Evolutionary conservation across 1,140 invertebrate species (phyloP), one percentile per base, ranked within the genome.

Genomic region (Hycleus cichorii): DNA sequence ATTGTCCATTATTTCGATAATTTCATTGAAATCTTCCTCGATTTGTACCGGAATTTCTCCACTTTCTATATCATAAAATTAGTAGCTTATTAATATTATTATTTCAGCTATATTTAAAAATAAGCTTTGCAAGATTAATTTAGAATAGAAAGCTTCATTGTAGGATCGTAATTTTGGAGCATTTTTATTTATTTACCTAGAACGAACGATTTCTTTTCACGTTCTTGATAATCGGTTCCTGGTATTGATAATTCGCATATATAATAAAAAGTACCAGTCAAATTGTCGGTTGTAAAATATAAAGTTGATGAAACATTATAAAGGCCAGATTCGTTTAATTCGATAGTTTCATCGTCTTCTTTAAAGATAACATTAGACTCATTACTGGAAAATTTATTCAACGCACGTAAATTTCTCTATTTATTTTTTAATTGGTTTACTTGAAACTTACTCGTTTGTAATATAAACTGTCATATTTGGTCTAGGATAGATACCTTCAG

Each of bases 161-260:
- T 32, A 18, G 18, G 18, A 18, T 18, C 18, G 18, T 18, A 18
- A 18, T 18, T 18, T 18, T 18, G 18, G 18, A 18, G 18, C 18
- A 18, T 18, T 18, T 18, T 18, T 18, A 18, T 18, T 7, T 32
- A 32, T 32, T 32, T 32, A 32, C 32, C 32, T 32, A 32, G 7
- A 7, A 5, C 7, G 32, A 32, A 32, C 32, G 32, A 32, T 32
- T 32, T 32, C 32, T 32, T 32, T 32, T 32, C 32, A 32, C 32
- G 32, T 32, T 32, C 32, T 7, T 32, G 32, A 32, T 32, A 32
- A 32, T 25, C 9, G 7, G 57, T 59, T 12, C 51, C 51, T 0
- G 57, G 57, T 26, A 59, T 59, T 5, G 26, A 26, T 9, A 59
- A 48, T 43, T 59, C 57, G 25, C 57, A 59, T 2, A 47, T 45